A percentile compares a stretch with the other conserved stretches of the same genome.
These are phyloP conservation scores for Aldabrachelys gigantea DNA, from an alignment of 2,113 vertebrate species.

Conservation along the genomic window DNA sequence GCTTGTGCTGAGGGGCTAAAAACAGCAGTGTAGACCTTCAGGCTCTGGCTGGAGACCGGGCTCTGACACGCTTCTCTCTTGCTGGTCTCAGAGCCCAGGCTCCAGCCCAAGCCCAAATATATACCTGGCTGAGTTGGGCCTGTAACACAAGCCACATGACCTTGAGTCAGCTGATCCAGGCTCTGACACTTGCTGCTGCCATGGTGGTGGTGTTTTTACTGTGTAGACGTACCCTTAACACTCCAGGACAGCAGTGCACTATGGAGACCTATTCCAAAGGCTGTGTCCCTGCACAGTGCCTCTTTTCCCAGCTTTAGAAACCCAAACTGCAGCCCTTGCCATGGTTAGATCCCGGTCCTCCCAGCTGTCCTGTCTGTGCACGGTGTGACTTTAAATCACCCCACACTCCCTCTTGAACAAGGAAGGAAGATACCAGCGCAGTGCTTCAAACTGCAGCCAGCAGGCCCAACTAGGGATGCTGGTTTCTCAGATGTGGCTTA, in stretches of 20 bases:
- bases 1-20: background rate
- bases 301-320: background rate
- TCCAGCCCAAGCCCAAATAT: background rate
- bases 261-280: background rate
- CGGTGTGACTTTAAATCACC: background rate
- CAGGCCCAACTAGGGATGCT: background rate
- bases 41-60: background rate
- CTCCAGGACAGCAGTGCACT: fast-evolving
- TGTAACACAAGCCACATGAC: background rate
- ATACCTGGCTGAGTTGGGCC: too few species aligned
- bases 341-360: fast-evolving
- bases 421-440: background rate
- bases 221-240: too few species aligned
- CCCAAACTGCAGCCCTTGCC: background rate
- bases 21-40: background rate
- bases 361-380: fast-evolving
- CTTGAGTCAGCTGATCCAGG: background rate
- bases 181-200: background rate
- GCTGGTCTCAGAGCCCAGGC: background rate
- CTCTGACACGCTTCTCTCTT: background rate
- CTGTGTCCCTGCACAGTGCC: background rate
- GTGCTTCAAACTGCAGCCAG: background rate
- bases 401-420: too few species aligned
- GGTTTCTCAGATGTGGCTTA: background rate
- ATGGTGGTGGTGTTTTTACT: too few species aligned